Conservation (phyloP, 2,888 invertebrate species). For the Drosophila multiciliata region DNA sequence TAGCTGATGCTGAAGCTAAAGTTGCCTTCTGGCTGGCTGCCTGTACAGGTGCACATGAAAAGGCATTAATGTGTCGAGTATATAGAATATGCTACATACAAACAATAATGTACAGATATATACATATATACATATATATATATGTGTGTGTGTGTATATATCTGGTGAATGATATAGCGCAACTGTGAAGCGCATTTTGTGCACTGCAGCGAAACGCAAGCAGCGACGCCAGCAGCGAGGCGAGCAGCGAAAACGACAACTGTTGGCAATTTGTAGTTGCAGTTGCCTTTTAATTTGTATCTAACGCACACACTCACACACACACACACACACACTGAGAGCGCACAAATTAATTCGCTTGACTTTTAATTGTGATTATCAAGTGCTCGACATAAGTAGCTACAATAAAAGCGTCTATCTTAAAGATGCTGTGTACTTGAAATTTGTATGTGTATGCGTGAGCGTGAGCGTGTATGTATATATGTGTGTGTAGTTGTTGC, state of each 20-base stretch:
- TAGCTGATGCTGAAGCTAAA: background rate
- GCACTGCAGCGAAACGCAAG: slow-evolving; percentile 59
- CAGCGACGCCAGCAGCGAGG: slow-evolving; percentile 16
- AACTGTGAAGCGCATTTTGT: slow-evolving; percentile 52
- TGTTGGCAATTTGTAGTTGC: slow-evolving; percentile 72
- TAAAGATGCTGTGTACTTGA: slow-evolving; percentile 73
- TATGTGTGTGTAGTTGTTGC: slow-evolving; percentile 26
- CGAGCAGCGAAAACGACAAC: slow-evolving; percentile 48
- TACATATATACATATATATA: slow-evolving; percentile 12
- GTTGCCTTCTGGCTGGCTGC: slow-evolving; percentile 17
- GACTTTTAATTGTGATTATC: slow-evolving; percentile 79
- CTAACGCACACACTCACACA: slow-evolving; percentile 33
- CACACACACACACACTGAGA: slow-evolving; percentile 14
- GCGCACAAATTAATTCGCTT: slow-evolving; percentile 69
- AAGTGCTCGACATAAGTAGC: slow-evolving; percentile 70
- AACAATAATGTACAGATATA: slow-evolving; percentile 18
- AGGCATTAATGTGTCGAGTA: slow-evolving; percentile 51
- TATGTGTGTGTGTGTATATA: slow-evolving; percentile 15
- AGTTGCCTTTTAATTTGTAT: slow-evolving; percentile 67
- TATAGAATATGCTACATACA: slow-evolving; percentile 2
- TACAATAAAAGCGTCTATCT: slow-evolving; percentile 42
- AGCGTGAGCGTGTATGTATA: background rate
- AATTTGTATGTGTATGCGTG: slow-evolving; percentile 54
- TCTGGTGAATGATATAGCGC: slow-evolving; percentile 47
- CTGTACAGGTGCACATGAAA: slow-evolving; percentile 70